Evolutionary conservation across 2,797 vertebrate genomes (phyloP).

Genomic region (Bovichtus diacanthus): DNA sequence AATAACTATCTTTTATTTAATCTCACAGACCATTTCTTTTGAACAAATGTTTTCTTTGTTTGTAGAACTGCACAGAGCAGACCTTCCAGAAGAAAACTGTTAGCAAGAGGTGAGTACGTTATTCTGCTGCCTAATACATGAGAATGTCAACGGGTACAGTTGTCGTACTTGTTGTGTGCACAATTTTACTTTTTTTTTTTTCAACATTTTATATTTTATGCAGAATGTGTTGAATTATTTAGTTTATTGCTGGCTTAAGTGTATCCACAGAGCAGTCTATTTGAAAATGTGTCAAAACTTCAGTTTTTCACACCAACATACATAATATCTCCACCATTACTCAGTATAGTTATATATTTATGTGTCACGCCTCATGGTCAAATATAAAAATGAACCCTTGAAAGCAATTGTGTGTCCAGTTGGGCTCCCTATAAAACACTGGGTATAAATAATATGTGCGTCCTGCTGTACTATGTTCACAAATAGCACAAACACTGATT

Average conservation of each 20-base stretch:
- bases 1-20: neutral
- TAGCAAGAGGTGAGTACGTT: constrained; percentile 88
- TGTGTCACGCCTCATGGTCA: neutral
- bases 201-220: neutral
- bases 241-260: neutral
- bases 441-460: too few species aligned
- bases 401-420: neutral
- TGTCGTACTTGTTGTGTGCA: neutral
- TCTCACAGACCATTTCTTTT: neutral
- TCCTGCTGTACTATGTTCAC: too few species aligned
- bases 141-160: neutral
- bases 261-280: neutral
- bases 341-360: neutral
- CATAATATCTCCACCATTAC: neutral
- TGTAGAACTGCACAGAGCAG: constrained; percentile 82
- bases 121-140: neutral
- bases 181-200: too few species aligned
- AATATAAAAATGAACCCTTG: neutral
- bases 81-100: constrained; percentile 81
- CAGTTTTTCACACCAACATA: neutral
- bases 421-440: too few species aligned
- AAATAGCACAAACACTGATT: neutral
- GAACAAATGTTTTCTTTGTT: neutral
- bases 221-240: neutral
- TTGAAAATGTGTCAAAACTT: neutral